Evolutionary conservation across 2,797 vertebrate genomes (phyloP).

Genomic region (Orestias chungarensis): DNA sequence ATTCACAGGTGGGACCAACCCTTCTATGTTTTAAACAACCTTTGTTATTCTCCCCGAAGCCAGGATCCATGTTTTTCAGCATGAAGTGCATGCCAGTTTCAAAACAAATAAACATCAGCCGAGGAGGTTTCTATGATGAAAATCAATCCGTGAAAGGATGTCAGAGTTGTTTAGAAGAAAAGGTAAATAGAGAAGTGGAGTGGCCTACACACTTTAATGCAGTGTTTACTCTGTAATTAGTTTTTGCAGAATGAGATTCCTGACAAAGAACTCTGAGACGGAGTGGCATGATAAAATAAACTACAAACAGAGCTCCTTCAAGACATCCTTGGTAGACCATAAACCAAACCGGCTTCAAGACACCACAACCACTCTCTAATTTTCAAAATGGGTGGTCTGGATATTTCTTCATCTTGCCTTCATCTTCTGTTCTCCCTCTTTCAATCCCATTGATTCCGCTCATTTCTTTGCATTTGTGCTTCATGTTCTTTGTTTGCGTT

Average conservation of each 20-base stretch:
- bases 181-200: constrained; percentile 78
- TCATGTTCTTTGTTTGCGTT: constrained; percentile 33
- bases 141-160: constrained; percentile 74
- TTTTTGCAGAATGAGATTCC: constrained; percentile 82
- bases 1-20: constrained; percentile 48
- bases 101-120: constrained; percentile 75
- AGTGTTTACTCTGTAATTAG: constrained; percentile 83
- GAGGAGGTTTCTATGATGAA: constrained; percentile 65
- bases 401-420: constrained; percentile 41
- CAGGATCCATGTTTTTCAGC: constrained; percentile 56
- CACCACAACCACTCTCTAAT: constrained; percentile 77
- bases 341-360: constrained; percentile 74
- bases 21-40: constrained; percentile 38
- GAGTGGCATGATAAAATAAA: constrained; percentile 78
- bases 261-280: constrained; percentile 77
- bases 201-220: constrained; percentile 75
- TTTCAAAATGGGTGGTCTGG: constrained; percentile 79
- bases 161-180: constrained; percentile 79
- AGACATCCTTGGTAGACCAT: constrained; percentile 80
- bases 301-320: constrained; percentile 82
- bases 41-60: constrained; percentile 41
- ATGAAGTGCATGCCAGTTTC: constrained; percentile 61
- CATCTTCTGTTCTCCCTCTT: constrained; percentile 40
- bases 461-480: constrained; percentile 23
- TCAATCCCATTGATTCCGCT: constrained; percentile 34